Evolutionary conservation across 37 sponge, comb jelly and placozoan genomes (phyloP), one percentile per base, ranked within the genome.

Genomic region (Corticium candelabrum): DNA sequence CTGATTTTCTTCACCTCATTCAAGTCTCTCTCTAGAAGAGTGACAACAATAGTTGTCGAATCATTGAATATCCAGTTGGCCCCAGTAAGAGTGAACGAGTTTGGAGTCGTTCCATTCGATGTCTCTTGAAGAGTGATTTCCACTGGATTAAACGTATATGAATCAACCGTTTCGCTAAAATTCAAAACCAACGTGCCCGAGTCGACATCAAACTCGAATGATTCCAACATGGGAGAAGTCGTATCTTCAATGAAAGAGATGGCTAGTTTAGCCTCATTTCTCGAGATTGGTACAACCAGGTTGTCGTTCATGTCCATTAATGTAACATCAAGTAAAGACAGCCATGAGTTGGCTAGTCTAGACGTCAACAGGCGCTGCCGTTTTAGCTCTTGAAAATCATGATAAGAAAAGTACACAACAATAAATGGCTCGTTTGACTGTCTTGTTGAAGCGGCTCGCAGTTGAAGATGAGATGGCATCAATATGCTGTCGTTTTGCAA

Each of bases 341-440:
- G 69, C 75, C 39, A 94, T 1, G 91, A 82, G 75, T 86, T 90
- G 7, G 32, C 40, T 41, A 76, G 81, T 3, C 86, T 82, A 15
- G 79, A 69, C 1, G 91, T 88, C 27, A 94, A 62, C 41, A 82
- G 78, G 11, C 81, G 76, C 0, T 79, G 81, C 7, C 88, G 79
- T 78, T 94, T 94, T 35, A 94, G 40, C 33, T 90, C 89, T 80
- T 94, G 90, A 40, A 90, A 70, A 74, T 94, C 91, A 70, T 62
- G 57, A n/a, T 71, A 41, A 31, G 85, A 85, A 50, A 94, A 89
- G 0, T 81, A 36, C 36, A 94, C 62, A 4, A 70, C 33, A 27
- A 94, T 90, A 3, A 62, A 90, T 38, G 41, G 87, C 89, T 21
- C 82, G 69, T 32, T 69, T 73, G 40, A 73, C 37, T 0, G 39